Evolutionary conservation across 2,797 vertebrate genomes (phyloP).

Genomic region (Microtus obscurus): DNA sequence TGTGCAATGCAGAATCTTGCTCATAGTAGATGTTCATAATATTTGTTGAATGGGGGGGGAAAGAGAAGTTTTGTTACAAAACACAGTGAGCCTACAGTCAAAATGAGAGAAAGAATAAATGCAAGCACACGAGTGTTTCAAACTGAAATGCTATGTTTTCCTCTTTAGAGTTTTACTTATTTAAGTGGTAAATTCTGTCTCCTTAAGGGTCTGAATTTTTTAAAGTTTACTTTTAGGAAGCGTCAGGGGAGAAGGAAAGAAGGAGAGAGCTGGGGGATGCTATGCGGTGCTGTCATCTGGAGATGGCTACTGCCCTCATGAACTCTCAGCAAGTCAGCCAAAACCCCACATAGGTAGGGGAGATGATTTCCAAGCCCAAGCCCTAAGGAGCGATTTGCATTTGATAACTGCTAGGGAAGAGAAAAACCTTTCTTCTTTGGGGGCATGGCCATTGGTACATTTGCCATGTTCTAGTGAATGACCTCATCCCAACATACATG

Average conservation of each 20-base stretch:
- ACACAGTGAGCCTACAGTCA: background rate
- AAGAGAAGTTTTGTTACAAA: background rate
- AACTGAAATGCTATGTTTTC: background rate
- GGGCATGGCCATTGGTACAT: background rate
- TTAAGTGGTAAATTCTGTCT: background rate
- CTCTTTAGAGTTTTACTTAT: background rate
- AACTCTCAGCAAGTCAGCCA: background rate
- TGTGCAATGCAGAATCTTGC: background rate
- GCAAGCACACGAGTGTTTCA: background rate
- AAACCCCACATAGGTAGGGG: background rate
- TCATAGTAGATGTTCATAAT: constrained; percentile 5
- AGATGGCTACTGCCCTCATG: background rate
- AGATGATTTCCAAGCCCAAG: background rate
- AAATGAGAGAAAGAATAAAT: constrained; percentile 12
- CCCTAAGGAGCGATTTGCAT: background rate
- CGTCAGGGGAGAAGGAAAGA: background rate
- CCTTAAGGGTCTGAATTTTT: background rate
- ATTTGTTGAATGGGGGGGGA: background rate
- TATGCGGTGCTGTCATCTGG: background rate
- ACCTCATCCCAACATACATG: background rate
- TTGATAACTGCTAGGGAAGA: background rate
- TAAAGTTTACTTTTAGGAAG: background rate
- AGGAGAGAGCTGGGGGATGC: background rate
- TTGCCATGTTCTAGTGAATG: background rate
- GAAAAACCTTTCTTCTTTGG: background rate